Evolutionary conservation across 23 tunicate species (phyloP).

Genomic region (Ciona savignyi): DNA sequence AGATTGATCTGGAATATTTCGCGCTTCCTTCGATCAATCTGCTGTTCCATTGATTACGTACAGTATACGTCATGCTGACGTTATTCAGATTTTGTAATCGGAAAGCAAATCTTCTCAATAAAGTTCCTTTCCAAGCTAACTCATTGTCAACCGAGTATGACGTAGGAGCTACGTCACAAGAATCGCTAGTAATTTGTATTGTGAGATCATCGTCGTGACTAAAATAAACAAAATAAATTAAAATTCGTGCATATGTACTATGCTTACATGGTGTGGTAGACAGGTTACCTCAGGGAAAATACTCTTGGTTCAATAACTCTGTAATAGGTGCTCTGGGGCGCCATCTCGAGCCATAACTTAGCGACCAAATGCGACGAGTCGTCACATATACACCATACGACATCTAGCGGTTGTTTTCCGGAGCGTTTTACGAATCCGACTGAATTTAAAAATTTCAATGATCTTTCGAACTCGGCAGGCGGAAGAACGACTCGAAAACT

Average conservation of each 20-base stretch:
- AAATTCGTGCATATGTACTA: too few relatives aligned
- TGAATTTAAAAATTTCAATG: neutral
- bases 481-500: neutral
- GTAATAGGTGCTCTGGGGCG: conserved; percentile 7
- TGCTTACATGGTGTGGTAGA: too few relatives aligned
- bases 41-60: neutral
- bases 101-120: neutral
- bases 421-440: neutral
- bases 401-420: neutral
- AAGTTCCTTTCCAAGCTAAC: neutral
- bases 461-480: neutral
- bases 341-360: conserved; percentile 16
- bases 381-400: conserved; percentile 14
- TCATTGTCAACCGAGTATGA: neutral
- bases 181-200: neutral
- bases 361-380: conserved; percentile 11
- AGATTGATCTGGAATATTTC: neutral
- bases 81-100: neutral
- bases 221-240: too few relatives aligned
- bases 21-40: neutral
- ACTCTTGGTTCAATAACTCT: neutral
- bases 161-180: neutral
- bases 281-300: conserved; percentile 3
- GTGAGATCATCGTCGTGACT: neutral
- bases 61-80: neutral